A percentile compares a stretch with the other conserved stretches of the same genome.
Evolutionary conservation across 2,113 vertebrate genomes (phyloP).

Genomic region (Charadrius vociferus): DNA sequence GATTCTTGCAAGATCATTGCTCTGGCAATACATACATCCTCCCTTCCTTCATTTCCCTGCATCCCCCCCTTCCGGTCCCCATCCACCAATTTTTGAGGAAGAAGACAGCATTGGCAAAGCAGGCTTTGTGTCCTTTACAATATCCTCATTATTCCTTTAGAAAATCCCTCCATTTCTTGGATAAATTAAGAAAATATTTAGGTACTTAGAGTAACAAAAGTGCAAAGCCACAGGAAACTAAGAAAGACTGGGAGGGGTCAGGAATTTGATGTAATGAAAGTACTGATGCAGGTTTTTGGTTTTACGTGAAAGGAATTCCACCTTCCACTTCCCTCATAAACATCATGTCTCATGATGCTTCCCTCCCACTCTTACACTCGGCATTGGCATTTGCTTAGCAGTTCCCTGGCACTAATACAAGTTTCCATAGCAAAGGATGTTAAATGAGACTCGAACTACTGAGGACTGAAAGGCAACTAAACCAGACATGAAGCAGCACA

Average conservation of each 20-base stretch:
- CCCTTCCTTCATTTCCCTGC: background rate
- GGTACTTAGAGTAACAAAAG: background rate
- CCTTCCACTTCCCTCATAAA: background rate
- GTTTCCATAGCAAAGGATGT: constrained; percentile 44
- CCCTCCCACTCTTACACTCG: background rate
- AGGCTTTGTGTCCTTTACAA: background rate
- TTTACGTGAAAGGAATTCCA: background rate
- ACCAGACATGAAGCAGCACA: background rate
- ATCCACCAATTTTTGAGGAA: background rate
- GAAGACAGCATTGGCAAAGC: background rate
- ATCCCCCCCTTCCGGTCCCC: background rate
- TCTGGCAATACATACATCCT: background rate
- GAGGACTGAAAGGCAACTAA: background rate
- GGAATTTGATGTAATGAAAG: background rate
- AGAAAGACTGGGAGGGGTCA: background rate
- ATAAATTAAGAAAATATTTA: background rate
- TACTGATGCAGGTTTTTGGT: background rate
- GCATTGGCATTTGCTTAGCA: background rate
- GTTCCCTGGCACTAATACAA: background rate
- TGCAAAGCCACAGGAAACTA: background rate
- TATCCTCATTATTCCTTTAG: background rate
- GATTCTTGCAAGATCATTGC: background rate
- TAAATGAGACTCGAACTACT: background rate
- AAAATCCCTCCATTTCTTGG: background rate
- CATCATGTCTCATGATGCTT: background rate